phyloP scores from a whole-genome alignment of 2,888 invertebrate species.

The Sphinx pinastri region DNA sequence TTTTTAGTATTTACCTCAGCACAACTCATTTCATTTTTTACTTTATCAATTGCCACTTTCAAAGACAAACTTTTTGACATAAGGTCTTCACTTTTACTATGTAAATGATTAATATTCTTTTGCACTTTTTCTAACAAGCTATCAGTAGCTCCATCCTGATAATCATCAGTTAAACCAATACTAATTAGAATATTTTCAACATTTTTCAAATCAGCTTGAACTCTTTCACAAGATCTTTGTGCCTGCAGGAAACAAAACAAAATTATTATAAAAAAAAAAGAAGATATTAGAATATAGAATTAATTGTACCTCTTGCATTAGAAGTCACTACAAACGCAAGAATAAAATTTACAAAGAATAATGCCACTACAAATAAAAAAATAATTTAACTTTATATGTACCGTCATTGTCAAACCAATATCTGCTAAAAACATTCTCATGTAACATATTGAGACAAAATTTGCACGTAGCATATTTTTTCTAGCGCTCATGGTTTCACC shows the following conservation, averaged over 20 bases:
- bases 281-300: not conserved
- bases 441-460: too few species aligned
- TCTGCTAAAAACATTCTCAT: too few species aligned
- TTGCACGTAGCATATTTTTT: too few species aligned
- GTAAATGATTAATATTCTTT: constrained; percentile 59
- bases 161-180: constrained; percentile 64
- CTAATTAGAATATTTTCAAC: constrained; percentile 64
- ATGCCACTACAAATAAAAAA: too few species aligned
- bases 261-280: not conserved
- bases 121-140: constrained; percentile 67
- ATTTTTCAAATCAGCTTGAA: constrained; percentile 79
- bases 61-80: constrained; percentile 68
- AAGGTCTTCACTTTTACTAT: constrained; percentile 70
- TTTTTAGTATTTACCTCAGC: constrained; percentile 55
- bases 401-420: too few species aligned
- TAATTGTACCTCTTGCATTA: too few species aligned
- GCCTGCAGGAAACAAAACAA: constrained; percentile 53
- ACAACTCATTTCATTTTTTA: constrained; percentile 50
- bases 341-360: too few species aligned
- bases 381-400: too few species aligned
- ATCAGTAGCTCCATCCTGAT: constrained; percentile 51
- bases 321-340: too few species aligned
- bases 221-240: constrained; percentile 66
- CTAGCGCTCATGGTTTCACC: too few species aligned
- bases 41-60: constrained; percentile 70